Percentiles rank a stretch among this genome's conserved stretches.
phyloP scores from a whole-genome alignment of 2,113 vertebrate species.

The Panurus biarmicus region DNA sequence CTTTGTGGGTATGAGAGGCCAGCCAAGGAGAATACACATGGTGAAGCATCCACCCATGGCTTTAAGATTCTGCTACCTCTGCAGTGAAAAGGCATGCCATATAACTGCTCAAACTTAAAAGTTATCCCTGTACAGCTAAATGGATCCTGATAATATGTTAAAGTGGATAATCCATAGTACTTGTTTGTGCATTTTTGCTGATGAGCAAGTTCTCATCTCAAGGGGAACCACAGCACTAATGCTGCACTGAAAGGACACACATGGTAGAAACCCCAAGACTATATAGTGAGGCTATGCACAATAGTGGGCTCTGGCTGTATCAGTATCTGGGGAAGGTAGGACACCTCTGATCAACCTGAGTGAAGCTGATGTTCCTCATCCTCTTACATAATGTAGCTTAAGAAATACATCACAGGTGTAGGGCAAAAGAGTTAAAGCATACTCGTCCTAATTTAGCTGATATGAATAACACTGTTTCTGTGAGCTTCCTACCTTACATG shows the following conservation, averaged over 20 bases:
- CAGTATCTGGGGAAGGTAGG: background rate
- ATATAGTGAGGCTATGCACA: background rate
- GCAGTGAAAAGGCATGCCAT: background rate
- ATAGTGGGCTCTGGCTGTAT: background rate
- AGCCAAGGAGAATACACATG: background rate
- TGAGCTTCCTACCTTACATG: background rate
- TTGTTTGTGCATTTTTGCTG: background rate
- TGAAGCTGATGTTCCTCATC: background rate
- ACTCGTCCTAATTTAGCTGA: background rate
- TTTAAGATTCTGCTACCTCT: background rate
- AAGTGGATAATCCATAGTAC: background rate
- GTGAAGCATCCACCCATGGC: background rate
- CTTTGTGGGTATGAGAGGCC: background rate
- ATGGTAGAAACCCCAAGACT: background rate
- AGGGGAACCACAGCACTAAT: background rate
- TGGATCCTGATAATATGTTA: background rate
- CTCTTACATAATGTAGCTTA: background rate
- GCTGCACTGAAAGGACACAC: background rate
- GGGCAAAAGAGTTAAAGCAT: background rate
- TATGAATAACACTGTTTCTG: background rate
- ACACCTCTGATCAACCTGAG: background rate
- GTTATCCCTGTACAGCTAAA: background rate
- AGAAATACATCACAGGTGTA: background rate
- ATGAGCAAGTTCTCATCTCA: no score
- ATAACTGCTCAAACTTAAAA: background rate